Evolutionary conservation across 2,113 vertebrate genomes (phyloP), one percentile per base, ranked within the genome.

Genomic region (Semicossyphus pulcher): DNA sequence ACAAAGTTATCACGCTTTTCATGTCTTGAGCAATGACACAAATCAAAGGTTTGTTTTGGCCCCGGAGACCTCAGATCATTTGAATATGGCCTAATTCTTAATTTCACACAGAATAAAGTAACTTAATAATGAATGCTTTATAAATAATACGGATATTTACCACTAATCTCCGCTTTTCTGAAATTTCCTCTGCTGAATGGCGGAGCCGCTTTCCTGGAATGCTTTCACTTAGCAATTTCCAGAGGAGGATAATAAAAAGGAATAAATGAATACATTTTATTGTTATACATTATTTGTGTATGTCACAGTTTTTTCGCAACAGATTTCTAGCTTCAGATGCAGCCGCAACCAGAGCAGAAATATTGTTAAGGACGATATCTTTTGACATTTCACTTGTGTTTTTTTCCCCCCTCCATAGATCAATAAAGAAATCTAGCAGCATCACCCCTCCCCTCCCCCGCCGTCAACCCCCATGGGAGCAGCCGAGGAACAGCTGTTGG

Each of bases 401-500:
- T 74, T 78, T 75, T 64, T 74, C 37, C n/a, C 23, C 16, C 54
- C 29, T 29, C 56, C 57, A 78, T 72, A 76, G 72, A 92, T 93
- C 86, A 86, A 93, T 91, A 91, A 78, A 88, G 83, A 82, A 86
- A 83, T 72, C 48, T 37, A 65, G 72, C 37, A 80, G 80, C 76
- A 80, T 82, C 88, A 89, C 88, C 73, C 42, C 53, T 18, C 57
- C 60, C 48, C 9, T n/a, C 16, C 18, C 9, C 16, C 39, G 20
- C 32, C 44, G 39, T n/a, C n/a, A 21, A 15, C 28, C 54, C 83
- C 82, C 79, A 37, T 52, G 80, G 84, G 84, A 90, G 69, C 37
- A 75, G 70, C 45, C 36, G 80, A 76, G 62, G 85, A 92, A 86
- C 92, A 94, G 89, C 89, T 94, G 91, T 91, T 90, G 87, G 91